phyloP scores from a whole-genome alignment of 2,113 vertebrate genomes.

The Coryphaenoides rupestris region DNA sequence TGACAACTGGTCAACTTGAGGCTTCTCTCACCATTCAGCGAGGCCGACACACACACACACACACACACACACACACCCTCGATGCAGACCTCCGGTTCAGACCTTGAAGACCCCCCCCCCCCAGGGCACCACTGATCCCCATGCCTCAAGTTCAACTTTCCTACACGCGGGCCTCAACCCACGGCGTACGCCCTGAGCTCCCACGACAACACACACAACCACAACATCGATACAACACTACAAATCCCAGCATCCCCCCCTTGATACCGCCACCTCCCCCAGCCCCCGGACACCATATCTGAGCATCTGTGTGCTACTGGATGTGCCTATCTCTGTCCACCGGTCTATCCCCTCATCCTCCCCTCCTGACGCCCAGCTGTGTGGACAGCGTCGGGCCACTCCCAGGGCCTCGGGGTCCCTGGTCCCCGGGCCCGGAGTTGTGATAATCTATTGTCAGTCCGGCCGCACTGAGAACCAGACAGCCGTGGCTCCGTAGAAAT shows the following conservation, averaged over 20 bases:
- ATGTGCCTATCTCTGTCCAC: conserved; percentile 1
- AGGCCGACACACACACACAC: no score
- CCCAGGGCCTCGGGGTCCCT: conserved; percentile 40
- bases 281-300: not conserved
- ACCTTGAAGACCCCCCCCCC: conserved; percentile 32
- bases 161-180: not conserved
- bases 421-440: conserved; percentile 54
- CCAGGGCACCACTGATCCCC: conserved; percentile 1
- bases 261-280: not conserved
- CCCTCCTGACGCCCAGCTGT: conserved; percentile 46
- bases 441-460: conserved; percentile 80
- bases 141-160: conserved; percentile 12
- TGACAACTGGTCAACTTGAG: conserved; percentile 75
- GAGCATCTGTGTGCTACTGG: conserved; percentile 7
- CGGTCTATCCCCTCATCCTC: conserved; percentile 25
- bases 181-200: not conserved
- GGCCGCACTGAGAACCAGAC: conserved; percentile 59
- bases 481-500: conserved; percentile 64
- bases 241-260: not conserved
- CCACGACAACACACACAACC: not conserved
- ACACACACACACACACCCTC: no score
- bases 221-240: not conserved
- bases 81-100: conserved; percentile 34
- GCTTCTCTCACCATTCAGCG: conserved; percentile 57
- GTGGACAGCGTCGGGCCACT: conserved; percentile 46